phyloP scores from a whole-genome alignment of 2,888 invertebrate species.

The Ochropleura leucogaster region DNA sequence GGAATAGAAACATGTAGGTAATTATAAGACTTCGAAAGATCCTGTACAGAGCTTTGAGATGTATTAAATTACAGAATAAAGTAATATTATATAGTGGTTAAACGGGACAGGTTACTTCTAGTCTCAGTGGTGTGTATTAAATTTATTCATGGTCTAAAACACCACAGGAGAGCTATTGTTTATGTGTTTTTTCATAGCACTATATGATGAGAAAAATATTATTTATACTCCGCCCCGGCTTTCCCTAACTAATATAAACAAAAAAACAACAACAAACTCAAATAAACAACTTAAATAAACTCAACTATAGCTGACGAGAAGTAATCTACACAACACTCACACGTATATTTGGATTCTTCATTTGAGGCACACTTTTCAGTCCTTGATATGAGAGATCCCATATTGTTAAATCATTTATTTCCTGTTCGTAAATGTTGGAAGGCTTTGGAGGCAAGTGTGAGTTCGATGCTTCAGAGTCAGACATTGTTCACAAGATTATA shows the following conservation, averaged over 20 bases:
- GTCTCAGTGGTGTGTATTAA: too few relatives aligned
- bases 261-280: too few relatives aligned
- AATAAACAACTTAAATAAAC: background rate
- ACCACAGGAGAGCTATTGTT: too few relatives aligned
- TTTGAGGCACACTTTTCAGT: constrained; percentile 74
- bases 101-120: background rate
- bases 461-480: constrained; percentile 70
- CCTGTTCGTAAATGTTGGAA: constrained; percentile 80
- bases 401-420: constrained; percentile 75
- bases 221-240: too few relatives aligned
- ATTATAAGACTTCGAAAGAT: background rate
- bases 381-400: constrained; percentile 77
- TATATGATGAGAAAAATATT: too few relatives aligned
- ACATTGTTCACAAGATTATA: constrained; percentile 67
- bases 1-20: constrained; percentile 64
- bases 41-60: background rate
- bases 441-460: constrained; percentile 25
- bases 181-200: too few relatives aligned
- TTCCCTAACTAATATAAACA: too few relatives aligned
- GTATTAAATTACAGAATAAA: background rate
- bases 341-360: constrained; percentile 73
- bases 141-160: too few relatives aligned
- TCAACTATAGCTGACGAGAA: background rate
- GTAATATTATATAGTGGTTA: background rate
- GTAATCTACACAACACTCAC: constrained; percentile 71